Evolutionary conservation across 2,888 invertebrate species (phyloP).

Genomic region (Tanytarsus gracilentus): DNA sequence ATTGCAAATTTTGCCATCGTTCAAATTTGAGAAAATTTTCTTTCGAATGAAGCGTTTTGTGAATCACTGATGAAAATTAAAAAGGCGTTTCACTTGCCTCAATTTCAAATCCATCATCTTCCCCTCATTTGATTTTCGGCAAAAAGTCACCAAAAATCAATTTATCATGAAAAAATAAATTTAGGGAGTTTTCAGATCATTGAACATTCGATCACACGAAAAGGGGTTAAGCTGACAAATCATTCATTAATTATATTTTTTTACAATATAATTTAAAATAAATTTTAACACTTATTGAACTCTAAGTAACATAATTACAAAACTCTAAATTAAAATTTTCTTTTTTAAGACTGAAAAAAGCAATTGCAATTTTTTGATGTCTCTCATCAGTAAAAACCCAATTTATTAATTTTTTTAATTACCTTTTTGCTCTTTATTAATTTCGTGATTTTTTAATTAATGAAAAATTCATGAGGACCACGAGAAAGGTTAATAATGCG

Average conservation of each 20-base stretch:
- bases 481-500: background rate
- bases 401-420: slow-evolving; percentile 10
- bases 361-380: no score
- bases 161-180: slow-evolving; percentile 14
- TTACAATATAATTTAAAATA: background rate
- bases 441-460: slow-evolving; percentile 20
- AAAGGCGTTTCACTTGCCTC: background rate
- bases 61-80: background rate
- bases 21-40: background rate
- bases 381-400: no score
- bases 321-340: background rate
- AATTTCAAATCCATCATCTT: background rate
- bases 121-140: background rate
- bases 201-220: background rate
- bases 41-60: background rate
- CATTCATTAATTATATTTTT: slow-evolving; percentile 5
- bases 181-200: background rate
- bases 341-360: background rate
- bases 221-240: slow-evolving; percentile 21
- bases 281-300: background rate
- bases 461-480: background rate
- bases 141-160: slow-evolving; percentile 17
- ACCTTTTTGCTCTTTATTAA: slow-evolving; percentile 9
- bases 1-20: background rate
- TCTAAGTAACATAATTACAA: background rate